Percentiles rank a stretch among this genome's conserved stretches.
Evolutionary conservation across 2,113 vertebrate genomes (phyloP).

Genomic region (Corydoras maculifer): DNA sequence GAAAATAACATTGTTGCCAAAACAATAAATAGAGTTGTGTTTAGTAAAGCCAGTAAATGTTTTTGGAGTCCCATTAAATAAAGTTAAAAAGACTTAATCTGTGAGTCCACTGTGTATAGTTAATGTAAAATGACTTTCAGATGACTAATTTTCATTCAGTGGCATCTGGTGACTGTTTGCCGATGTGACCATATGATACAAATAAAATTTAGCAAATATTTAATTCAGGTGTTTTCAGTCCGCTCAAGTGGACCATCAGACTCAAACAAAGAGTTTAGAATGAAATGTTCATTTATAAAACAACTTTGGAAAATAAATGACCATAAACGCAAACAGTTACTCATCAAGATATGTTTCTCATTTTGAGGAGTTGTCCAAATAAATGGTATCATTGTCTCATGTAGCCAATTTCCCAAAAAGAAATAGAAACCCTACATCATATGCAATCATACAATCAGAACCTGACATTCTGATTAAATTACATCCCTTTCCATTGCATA

Average conservation of each 20-base stretch:
- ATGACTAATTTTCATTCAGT: background rate
- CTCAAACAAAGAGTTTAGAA: constrained; percentile 62
- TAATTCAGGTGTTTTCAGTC: constrained; percentile 55
- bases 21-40: too few species aligned
- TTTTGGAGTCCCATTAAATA: too few species aligned
- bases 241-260: constrained; percentile 71
- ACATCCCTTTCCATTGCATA: constrained; percentile 26
- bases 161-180: constrained; percentile 7
- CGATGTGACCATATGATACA: background rate
- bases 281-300: constrained; percentile 54
- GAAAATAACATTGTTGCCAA: too few species aligned
- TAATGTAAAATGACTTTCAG: constrained; percentile 12
- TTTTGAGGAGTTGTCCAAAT: constrained; percentile 49
- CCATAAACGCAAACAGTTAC: constrained; percentile 63
- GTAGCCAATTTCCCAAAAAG: constrained; percentile 20
- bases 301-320: constrained; percentile 57
- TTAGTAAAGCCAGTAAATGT: too few species aligned
- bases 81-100: background rate
- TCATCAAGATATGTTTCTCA: constrained; percentile 52
- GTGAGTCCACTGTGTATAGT: background rate
- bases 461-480: constrained; percentile 32
- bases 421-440: constrained; percentile 21
- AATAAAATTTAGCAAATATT: constrained; percentile 23
- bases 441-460: constrained; percentile 34
- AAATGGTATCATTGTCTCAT: constrained; percentile 29